Evolutionary conservation across 2,113 vertebrate species (phyloP).

Genomic region (Corythoichthys intestinalis): DNA sequence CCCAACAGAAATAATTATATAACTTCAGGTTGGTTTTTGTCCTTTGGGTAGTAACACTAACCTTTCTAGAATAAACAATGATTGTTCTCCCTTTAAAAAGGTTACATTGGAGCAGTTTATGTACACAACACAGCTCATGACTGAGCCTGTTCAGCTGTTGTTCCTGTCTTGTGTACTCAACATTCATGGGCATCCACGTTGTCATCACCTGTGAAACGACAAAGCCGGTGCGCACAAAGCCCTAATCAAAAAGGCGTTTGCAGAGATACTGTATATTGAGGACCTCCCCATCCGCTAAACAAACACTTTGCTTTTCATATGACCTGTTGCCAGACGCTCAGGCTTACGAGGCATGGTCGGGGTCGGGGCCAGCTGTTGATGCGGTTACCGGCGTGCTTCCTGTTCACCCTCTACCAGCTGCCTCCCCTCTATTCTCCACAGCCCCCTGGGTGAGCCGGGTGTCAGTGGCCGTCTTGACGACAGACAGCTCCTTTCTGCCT

Average conservation of each 20-base stretch:
- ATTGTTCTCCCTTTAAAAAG: slow-evolving; percentile 34
- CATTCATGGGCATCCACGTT: slow-evolving; percentile 66
- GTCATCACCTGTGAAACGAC: slow-evolving; percentile 82
- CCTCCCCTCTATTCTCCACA: slow-evolving; percentile 69
- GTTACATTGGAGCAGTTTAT: slow-evolving; percentile 15
- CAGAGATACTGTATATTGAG: slow-evolving; percentile 46
- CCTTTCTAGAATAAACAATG: slow-evolving; percentile 12
- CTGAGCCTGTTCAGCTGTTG: slow-evolving; percentile 58
- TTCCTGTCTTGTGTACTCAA: slow-evolving; percentile 70
- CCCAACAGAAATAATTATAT: no score
- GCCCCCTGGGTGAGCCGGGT: slow-evolving; percentile 73
- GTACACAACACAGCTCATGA: slow-evolving; percentile 18
- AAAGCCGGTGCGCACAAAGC: slow-evolving; percentile 68
- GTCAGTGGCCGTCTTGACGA: slow-evolving; percentile 76
- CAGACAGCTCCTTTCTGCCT: slow-evolving; percentile 83
- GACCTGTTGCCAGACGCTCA: slow-evolving; percentile 69
- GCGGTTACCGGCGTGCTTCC: slow-evolving; percentile 76
- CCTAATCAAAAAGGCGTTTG: slow-evolving; percentile 65
- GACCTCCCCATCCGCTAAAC: slow-evolving; percentile 68
- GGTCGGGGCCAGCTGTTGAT: slow-evolving; percentile 75
- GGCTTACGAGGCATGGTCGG: slow-evolving; percentile 64
- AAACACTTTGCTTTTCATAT: slow-evolving; percentile 71
- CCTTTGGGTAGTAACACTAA: background rate
- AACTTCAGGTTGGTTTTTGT: background rate
- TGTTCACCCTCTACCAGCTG: slow-evolving; percentile 82